These are phyloP conservation scores for Pygoscelis adeliae DNA, from an alignment of 2,113 vertebrate genomes.

Conservation along the genomic window DNA sequence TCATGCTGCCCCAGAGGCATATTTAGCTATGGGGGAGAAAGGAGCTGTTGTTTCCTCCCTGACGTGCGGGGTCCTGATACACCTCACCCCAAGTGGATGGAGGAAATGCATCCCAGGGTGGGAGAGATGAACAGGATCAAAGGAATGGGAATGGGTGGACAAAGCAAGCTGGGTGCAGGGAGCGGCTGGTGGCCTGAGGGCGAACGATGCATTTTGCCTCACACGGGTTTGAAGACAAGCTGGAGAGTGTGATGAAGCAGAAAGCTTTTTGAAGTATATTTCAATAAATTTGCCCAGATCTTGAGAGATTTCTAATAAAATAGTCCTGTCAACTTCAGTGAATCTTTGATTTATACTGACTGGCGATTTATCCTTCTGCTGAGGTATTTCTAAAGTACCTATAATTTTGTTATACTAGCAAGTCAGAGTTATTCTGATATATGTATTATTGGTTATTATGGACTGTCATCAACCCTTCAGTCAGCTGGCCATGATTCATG, in stretches of 20 bases:
- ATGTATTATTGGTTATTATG: slow-evolving; percentile 59
- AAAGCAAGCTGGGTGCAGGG: neutral
- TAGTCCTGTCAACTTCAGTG: slow-evolving; percentile 20
- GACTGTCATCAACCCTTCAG: slow-evolving; percentile 66
- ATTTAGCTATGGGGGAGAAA: neutral
- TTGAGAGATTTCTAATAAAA: slow-evolving; percentile 50
- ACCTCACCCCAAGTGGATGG: no score
- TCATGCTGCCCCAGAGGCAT: neutral
- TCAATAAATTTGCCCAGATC: neutral
- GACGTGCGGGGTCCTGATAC: accelerated
- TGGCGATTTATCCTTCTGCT: slow-evolving; percentile 41
- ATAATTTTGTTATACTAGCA: slow-evolving; percentile 40
- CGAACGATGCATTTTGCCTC: accelerated
- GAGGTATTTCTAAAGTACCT: slow-evolving; percentile 29
- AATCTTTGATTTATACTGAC: slow-evolving; percentile 29
- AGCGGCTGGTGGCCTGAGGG: neutral
- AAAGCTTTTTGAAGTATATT: neutral
- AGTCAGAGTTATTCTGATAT: slow-evolving; percentile 40
- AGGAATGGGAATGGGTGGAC: accelerated
- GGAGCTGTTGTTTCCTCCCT: neutral
- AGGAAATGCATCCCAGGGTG: neutral
- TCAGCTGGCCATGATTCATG: slow-evolving; percentile 60
- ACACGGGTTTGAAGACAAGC: neutral
- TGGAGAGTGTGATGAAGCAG: neutral
- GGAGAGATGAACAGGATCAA: neutral